These are phyloP conservation scores for Sylvia atricapilla DNA, from an alignment of 2,113 vertebrate species.

Conservation along the genomic window DNA sequence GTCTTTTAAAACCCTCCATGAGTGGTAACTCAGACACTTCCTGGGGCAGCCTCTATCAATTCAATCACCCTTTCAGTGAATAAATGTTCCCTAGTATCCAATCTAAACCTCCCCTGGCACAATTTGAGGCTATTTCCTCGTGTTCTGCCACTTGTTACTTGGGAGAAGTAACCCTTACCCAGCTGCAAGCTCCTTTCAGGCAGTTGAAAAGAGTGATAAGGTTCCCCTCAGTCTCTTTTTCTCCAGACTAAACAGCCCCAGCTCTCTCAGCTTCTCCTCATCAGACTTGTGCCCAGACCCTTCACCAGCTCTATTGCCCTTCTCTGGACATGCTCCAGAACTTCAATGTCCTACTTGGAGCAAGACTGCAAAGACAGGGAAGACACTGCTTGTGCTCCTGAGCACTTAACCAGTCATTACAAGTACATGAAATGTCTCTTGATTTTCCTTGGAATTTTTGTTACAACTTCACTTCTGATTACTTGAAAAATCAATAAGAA, in stretches of 20 bases:
- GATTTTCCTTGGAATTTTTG: not conserved
- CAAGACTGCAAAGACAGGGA: not conserved
- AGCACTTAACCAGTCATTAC: not conserved
- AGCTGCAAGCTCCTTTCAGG: not conserved
- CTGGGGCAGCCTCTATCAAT: not conserved
- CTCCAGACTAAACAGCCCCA: not conserved
- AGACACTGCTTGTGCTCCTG: not conserved
- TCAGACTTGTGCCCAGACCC: not conserved
- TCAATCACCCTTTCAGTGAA: not conserved
- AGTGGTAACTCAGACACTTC: too few species aligned
- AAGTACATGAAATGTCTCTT: not conserved
- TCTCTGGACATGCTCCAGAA: not conserved
- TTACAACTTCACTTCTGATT: not conserved
- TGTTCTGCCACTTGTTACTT: not conserved
- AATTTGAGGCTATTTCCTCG: not conserved
- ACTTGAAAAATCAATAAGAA: not conserved
- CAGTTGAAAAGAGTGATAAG: not conserved
- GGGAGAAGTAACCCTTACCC: not conserved
- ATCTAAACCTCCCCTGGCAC: not conserved
- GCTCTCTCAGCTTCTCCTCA: not conserved
- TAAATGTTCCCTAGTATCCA: not conserved
- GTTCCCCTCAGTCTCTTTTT: not conserved
- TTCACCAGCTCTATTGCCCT: not conserved
- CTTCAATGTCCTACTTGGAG: not conserved
- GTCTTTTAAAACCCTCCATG: not conserved